phyloP scores from a whole-genome alignment of 2,113 vertebrate genomes.

The Eurypyga helias region DNA sequence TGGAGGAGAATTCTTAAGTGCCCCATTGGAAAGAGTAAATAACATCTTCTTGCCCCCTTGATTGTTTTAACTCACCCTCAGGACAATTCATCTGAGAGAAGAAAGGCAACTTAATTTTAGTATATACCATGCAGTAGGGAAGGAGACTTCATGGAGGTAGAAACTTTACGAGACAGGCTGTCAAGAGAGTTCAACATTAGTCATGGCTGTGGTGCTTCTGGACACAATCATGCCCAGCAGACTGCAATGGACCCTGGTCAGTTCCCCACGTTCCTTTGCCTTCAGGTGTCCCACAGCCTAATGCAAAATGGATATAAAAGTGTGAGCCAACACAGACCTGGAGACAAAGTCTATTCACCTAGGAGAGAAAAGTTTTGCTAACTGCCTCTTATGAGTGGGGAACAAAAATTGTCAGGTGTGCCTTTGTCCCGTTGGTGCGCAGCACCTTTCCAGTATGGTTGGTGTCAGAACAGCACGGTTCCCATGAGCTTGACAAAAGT shows the following conservation, averaged over 20 bases:
- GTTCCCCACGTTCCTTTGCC: rapidly evolving
- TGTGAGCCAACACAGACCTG: background rate
- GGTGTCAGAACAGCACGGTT: background rate
- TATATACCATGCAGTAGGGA: background rate
- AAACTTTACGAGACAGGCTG: background rate
- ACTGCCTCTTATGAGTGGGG: rapidly evolving
- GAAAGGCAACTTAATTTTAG: background rate
- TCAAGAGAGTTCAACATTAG: background rate
- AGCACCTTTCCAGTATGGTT: background rate
- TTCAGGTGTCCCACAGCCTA: background rate
- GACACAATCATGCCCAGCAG: background rate
- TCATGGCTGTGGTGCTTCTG: background rate
- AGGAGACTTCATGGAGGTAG: rapidly evolving
- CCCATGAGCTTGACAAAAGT: background rate
- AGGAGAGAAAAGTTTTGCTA: background rate
- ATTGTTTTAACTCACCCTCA: background rate
- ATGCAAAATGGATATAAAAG: background rate
- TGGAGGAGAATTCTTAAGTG: background rate
- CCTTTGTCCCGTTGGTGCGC: background rate
- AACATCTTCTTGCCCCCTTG: background rate
- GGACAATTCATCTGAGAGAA: background rate
- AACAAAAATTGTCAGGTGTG: background rate
- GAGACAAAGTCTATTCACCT: background rate
- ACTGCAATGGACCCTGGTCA: background rate
- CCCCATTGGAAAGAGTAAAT: background rate